Percentiles rank a stretch among this genome's conserved stretches.
phyloP scores from a whole-genome alignment of 2,113 vertebrate genomes.

The Mormyrus iriodes region DNA sequence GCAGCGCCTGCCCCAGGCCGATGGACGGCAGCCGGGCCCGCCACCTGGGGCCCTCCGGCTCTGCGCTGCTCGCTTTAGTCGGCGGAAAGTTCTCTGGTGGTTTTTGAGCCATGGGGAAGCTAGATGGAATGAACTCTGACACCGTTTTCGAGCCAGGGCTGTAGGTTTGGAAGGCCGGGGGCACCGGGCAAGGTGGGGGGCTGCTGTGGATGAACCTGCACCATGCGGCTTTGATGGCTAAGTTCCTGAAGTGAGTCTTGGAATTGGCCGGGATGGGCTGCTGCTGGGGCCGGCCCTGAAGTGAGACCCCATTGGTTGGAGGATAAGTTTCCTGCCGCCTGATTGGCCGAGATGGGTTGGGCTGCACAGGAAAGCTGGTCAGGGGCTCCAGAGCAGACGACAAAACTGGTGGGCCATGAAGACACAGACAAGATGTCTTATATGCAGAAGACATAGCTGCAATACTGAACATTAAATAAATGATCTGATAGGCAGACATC shows the following conservation, averaged over 20 bases:
- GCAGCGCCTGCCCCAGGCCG: slow-evolving; percentile 62
- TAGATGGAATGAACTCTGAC: slow-evolving; percentile 55
- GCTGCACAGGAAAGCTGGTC: slow-evolving; percentile 71
- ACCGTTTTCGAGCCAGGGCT: slow-evolving; percentile 64
- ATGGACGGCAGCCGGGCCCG: slow-evolving; percentile 62
- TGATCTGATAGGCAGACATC: background rate
- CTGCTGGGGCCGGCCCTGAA: slow-evolving; percentile 48
- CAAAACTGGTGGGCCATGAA: slow-evolving; percentile 63
- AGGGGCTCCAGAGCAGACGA: slow-evolving; percentile 90
- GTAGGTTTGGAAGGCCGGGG: slow-evolving; percentile 63
- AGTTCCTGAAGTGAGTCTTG: background rate
- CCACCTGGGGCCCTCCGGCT: slow-evolving; percentile 57
- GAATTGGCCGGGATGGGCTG: slow-evolving; percentile 26
- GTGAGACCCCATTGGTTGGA: slow-evolving; percentile 50
- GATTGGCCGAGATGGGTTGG: slow-evolving; percentile 73
- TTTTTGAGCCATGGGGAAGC: slow-evolving; percentile 59
- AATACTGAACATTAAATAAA: background rate
- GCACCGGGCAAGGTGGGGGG: slow-evolving; percentile 57
- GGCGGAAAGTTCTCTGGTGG: slow-evolving; percentile 48
- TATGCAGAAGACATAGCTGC: background rate
- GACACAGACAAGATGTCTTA: background rate
- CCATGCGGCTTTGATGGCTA: slow-evolving; percentile 46
- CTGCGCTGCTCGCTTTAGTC: slow-evolving; percentile 45
- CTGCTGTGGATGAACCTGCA: slow-evolving; percentile 64
- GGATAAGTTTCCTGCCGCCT: slow-evolving; percentile 73